phyloP scores from a whole-genome alignment of 30 jellyfish, hydroid and myxozoan species.

The Turritopsis rubra region DNA sequence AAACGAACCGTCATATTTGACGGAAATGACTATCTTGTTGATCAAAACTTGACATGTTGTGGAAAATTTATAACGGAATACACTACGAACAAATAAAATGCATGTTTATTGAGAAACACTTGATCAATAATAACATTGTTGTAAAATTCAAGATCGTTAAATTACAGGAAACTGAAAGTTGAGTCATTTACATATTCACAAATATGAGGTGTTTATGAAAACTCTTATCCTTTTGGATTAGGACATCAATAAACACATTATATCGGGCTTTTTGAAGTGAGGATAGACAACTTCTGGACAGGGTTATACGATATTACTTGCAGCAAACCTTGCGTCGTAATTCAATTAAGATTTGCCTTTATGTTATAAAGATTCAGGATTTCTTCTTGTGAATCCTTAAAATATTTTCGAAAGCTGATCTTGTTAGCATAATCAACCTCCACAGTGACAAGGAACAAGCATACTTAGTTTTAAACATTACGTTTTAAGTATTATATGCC shows the following conservation, averaged over 20 bases:
- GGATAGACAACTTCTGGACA: background rate
- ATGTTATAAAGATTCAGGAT: no score
- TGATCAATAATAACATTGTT: background rate
- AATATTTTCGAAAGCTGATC: background rate
- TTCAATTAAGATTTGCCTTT: no score
- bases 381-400: background rate
- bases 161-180: background rate
- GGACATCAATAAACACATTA: background rate
- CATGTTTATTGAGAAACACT: background rate
- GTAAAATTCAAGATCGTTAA: no score
- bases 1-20: background rate
- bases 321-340: background rate
- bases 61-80: background rate
- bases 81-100: background rate
- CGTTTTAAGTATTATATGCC: no score
- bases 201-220: background rate
- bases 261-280: background rate
- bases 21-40: background rate
- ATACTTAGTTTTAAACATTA: background rate
- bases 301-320: background rate
- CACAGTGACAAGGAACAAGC: background rate
- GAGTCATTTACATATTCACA: background rate
- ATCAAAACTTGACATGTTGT: background rate
- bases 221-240: background rate
- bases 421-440: background rate